phyloP scores from a whole-genome alignment of 2,113 vertebrate genomes.

The Platysternon megacephalum region DNA sequence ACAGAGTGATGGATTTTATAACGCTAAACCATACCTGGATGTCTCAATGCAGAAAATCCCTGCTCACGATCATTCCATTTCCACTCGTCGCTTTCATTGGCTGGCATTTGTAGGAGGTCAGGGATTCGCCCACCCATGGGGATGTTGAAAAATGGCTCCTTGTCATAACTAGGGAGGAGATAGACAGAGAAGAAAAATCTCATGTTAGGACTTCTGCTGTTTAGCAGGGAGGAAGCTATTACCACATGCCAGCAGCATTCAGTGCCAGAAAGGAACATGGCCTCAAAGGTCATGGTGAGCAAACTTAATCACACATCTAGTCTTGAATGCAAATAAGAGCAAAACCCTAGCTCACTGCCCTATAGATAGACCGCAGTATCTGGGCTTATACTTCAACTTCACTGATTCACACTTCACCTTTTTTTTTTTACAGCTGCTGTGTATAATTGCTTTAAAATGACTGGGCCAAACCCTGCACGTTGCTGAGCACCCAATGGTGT shows the following conservation, averaged over 20 bases:
- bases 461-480: not conserved
- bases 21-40: slow-evolving; percentile 80
- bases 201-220: not conserved
- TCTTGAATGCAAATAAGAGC: not conserved
- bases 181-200: not conserved
- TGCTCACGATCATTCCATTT: slow-evolving; percentile 83
- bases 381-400: not conserved
- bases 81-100: slow-evolving; percentile 81
- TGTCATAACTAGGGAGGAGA: slow-evolving; percentile 69
- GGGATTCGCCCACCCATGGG: slow-evolving; percentile 86
- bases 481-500: not conserved
- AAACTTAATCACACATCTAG: not conserved
- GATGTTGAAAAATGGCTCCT: slow-evolving; percentile 80
- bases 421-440: not conserved
- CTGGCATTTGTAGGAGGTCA: slow-evolving; percentile 71
- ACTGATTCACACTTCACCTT: not conserved
- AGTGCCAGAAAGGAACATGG: not conserved
- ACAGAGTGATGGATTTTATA: not conserved
- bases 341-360: not conserved
- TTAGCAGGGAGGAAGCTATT: not conserved
- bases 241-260: not conserved
- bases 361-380: not conserved
- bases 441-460: not conserved
- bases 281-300: not conserved
- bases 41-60: slow-evolving; percentile 86